Evolutionary conservation across 92 coral and sea anemone genomes (phyloP).

Genomic region (Parazoanthus swiftii): DNA sequence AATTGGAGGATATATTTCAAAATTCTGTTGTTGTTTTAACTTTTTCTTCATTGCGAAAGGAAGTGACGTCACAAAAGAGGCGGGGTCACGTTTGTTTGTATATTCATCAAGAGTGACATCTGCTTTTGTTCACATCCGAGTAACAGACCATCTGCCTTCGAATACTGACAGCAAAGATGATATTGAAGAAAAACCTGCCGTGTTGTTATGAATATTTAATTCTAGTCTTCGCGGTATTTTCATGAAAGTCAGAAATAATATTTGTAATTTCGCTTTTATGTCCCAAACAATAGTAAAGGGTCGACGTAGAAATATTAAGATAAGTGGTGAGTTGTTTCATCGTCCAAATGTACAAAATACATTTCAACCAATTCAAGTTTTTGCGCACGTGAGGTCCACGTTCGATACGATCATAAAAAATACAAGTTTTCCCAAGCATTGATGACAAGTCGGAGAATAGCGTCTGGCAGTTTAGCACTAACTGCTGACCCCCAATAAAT

Average conservation of each 20-base stretch:
- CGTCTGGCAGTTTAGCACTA: background rate
- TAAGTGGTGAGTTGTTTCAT: background rate
- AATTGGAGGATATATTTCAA: background rate
- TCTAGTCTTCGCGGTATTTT: constrained; percentile 52
- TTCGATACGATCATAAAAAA: constrained; percentile 28
- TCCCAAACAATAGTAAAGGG: background rate
- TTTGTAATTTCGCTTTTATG: constrained; percentile 29
- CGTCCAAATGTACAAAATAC: background rate
- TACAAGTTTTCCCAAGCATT: constrained; percentile 26
- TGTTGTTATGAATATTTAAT: constrained; percentile 71
- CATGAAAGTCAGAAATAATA: constrained; percentile 26
- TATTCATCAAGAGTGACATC: constrained; percentile 63
- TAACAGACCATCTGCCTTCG: constrained; percentile 77
- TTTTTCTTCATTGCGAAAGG: constrained; percentile 49
- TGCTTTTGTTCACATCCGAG: constrained; percentile 47
- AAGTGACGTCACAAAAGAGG: constrained; percentile 81
- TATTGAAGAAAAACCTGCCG: constrained; percentile 53
- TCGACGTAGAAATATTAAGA: background rate
- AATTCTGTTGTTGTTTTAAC: background rate
- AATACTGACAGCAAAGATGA: constrained; percentile 56
- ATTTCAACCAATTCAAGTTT: background rate
- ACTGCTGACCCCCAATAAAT: background rate
- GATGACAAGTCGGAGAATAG: constrained; percentile 29
- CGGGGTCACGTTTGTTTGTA: constrained; percentile 60
- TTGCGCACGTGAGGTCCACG: constrained; percentile 12